Evolutionary conservation across 2,113 vertebrate genomes (phyloP).

Genomic region (Rattus rattus): DNA sequence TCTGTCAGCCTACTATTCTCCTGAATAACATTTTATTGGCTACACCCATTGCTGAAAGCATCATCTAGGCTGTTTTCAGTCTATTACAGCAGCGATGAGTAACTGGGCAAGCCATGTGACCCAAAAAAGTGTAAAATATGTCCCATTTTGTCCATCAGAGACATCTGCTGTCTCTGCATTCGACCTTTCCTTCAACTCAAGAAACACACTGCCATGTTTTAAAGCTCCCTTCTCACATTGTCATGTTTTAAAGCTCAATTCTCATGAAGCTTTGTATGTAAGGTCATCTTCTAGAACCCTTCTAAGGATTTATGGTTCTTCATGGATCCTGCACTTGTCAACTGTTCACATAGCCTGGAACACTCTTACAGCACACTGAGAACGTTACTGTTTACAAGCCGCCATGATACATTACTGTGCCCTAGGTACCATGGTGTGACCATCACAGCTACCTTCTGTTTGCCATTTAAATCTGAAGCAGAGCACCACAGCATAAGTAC

Average conservation of each 20-base stretch:
- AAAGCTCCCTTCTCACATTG: too few species aligned
- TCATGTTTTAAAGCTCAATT: background rate
- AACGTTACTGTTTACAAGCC: background rate
- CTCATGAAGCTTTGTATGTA: background rate
- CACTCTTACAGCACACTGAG: background rate
- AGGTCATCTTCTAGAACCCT: background rate
- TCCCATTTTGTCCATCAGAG: background rate
- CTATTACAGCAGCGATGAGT: background rate
- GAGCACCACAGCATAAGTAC: background rate
- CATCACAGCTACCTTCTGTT: background rate
- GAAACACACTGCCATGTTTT: background rate
- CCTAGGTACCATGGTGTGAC: background rate
- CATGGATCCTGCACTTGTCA: background rate
- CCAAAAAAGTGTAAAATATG: background rate
- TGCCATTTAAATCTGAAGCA: background rate
- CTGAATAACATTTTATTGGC: background rate
- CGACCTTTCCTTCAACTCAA: slow-evolving; percentile 1
- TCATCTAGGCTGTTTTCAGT: background rate
- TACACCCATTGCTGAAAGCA: background rate
- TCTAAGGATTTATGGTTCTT: background rate
- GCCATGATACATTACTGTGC: background rate
- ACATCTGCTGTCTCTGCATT: background rate
- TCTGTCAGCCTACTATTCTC: background rate
- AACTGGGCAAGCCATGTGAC: background rate
- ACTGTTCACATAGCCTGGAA: background rate